Percentiles rank a stretch among this genome's conserved stretches.
Conservation (phyloP, 2,888 invertebrate genomes). For the Drosophila neutralis region DNA sequence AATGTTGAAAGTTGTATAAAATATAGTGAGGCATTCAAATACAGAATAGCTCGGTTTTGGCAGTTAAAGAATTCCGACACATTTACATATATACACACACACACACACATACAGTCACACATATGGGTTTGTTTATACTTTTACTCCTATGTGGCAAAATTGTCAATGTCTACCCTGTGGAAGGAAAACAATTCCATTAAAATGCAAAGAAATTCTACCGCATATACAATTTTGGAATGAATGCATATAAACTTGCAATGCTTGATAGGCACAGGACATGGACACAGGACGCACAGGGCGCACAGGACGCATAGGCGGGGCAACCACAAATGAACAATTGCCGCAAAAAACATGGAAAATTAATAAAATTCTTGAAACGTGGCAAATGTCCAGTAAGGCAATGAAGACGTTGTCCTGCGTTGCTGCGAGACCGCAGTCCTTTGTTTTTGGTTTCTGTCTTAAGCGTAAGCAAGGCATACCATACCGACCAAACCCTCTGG, state of each 20-base stretch:
- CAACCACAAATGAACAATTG: slow-evolving; percentile 66
- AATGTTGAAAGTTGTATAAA: slow-evolving; percentile 5
- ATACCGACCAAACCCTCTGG: slow-evolving; percentile 5
- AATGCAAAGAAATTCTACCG: slow-evolving; percentile 34
- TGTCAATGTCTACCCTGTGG: not conserved
- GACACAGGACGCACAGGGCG: not conserved
- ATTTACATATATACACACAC: not conserved
- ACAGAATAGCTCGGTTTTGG: not conserved
- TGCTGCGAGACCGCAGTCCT: slow-evolving; percentile 17
- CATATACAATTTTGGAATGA: slow-evolving; percentile 55
- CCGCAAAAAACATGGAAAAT: slow-evolving; percentile 60
- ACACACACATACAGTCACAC: not conserved
- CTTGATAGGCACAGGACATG: slow-evolving; percentile 18
- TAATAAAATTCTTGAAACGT: slow-evolving; percentile 65
- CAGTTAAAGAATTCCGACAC: not conserved
- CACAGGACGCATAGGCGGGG: not conserved
- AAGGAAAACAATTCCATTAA: slow-evolving; percentile 13
- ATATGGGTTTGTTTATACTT: not conserved
- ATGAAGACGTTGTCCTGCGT: slow-evolving; percentile 53
- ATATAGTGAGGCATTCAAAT: slow-evolving; percentile 9
- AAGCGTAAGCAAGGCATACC: slow-evolving; percentile 4
- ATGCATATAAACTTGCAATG: slow-evolving; percentile 35
- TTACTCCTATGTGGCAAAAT: not conserved
- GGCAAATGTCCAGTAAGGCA: slow-evolving; percentile 42
- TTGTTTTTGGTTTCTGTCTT: slow-evolving; percentile 5